Evolutionary conservation across 1,140 invertebrate genomes (phyloP), one percentile per base, ranked within the genome.

Genomic region (Pseudomyrmex sp.): DNA sequence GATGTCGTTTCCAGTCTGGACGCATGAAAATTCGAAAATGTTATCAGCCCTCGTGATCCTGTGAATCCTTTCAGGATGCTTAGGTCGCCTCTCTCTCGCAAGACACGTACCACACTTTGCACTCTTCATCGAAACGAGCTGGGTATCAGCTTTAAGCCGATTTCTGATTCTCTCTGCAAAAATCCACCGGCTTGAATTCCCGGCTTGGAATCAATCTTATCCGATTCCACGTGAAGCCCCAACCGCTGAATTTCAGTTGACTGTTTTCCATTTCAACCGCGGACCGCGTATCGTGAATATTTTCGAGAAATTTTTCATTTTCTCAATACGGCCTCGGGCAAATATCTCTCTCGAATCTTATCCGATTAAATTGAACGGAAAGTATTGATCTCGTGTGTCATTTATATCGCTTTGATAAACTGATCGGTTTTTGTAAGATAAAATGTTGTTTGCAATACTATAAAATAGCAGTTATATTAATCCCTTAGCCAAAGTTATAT

Each of bases 71-170:
- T 88, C 68, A 88, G 73, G 72, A 85, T 85, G n/a, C 83, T 88
- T 88, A 88, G 66, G 56, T 65, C 50, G 50, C 72, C 58, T 68
- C 50, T 68, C 50, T 82, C 61, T 88, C 44, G 72, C 59, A 65
- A 46, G 50, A 58, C 72, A 83, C 87, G 77, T 85, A 89, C 83
- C 62, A 88, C 80, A 74, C 76, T 89, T 88, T 89, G 82, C 87
- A 87, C 88, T 88, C 83, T 86, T 89, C 88, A 85, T 89, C 85
- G 83, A 80, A 87, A 61, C 76, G 62, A 74, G 66, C 50, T 58
- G 58, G 77, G 65, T 77, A 85, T 90, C 80, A 77, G 68, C 48
- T 85, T 89, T 89, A 88, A 89, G 87, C 77, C 88, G 87, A 89
- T 89, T 87, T 80, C 87, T 85, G 77, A 89, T 85, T 70, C 79